A percentile compares a stretch with the other conserved stretches of the same genome.
Evolutionary conservation across 2,113 vertebrate species (phyloP).

Genomic region (Pomatorhinus ruficollis): DNA sequence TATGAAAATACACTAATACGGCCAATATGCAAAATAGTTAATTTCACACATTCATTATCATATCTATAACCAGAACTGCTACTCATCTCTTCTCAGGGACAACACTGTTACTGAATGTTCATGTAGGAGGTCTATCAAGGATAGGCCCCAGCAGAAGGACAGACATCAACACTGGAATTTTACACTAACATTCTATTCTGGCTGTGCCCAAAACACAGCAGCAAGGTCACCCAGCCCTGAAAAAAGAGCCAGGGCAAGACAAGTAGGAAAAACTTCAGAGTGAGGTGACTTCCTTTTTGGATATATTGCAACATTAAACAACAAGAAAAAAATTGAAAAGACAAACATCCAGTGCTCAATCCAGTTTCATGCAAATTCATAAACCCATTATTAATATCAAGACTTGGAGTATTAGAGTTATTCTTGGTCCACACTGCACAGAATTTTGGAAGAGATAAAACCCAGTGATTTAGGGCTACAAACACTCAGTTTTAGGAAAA

Average conservation of each 20-base stretch:
- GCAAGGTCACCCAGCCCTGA: not conserved
- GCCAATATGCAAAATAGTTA: not conserved
- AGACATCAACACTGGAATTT: not conserved
- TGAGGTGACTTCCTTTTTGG: not conserved
- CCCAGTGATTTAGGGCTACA: not conserved
- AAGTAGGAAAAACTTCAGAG: not conserved
- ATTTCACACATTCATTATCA: not conserved
- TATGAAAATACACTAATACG: not conserved
- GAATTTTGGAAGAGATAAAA: not conserved
- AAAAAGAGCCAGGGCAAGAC: not conserved
- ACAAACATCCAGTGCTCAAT: not conserved
- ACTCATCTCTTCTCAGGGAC: not conserved
- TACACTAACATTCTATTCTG: not conserved
- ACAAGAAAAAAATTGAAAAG: not conserved
- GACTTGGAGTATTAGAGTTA: not conserved
- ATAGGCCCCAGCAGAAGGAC: not conserved
- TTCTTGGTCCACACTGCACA: not conserved
- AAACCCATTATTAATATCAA: not conserved
- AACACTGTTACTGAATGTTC: not conserved
- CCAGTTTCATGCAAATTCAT: not conserved
- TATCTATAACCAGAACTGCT: not conserved
- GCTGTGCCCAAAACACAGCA: not conserved
- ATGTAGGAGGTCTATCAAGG: accelerated
- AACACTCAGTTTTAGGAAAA: not conserved
- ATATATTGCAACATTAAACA: not conserved